Base-by-base conservation (phyloP, 2,888 invertebrate genomes). In the Allygus modestus region DNA sequence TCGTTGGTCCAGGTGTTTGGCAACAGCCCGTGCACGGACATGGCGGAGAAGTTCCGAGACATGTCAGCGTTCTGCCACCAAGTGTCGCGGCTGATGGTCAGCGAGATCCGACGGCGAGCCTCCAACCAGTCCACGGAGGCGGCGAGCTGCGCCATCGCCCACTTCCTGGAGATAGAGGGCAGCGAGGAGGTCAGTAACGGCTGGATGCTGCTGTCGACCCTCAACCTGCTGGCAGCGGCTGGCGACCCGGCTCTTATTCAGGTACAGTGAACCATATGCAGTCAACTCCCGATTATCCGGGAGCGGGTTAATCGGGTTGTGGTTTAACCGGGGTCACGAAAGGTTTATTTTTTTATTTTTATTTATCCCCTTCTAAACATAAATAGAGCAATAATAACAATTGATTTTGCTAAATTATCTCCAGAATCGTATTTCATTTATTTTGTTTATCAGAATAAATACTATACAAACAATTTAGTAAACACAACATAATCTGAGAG, bases 21-120 rank as follows among this genome's bases (percentile, higher is more conserved):
- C 87, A 94, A 96, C 87, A 96, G 97, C 90, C 97, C 98, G 84
- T 95, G 97, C n/a, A 95, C 95, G 89, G 98, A 99, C 89, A 97
- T 99, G 96, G 97, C 96, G 90, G 98, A 98, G 90, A 98, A 98
- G 91, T 99, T 99, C 92, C 97, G 97, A 94, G 99, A 99, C 90
- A 96, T 98, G 87, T 92, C 97, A 84, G 96, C 97, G 87, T 99
- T 99, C 90, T 97, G 97, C 89, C 97, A 97, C 89, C 97, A 98
- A 92, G 97, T 98, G 0, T 98, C 98, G 0, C 94, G 97, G 87
- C 92, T 99, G 31, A 98, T 99, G 96, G 99, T 99, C n/a, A 81
- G 83, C 20, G 99, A 99, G 92, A 98, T 99, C 88, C 93, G 98
- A 83, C 94, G 96, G 89, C 93, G 98, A 88, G 99, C 99, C 17